A percentile compares a stretch with the other conserved stretches of the same genome.
Evolutionary conservation across 2,113 vertebrate species (phyloP).

Genomic region (Tychaedon coryphoeus): DNA sequence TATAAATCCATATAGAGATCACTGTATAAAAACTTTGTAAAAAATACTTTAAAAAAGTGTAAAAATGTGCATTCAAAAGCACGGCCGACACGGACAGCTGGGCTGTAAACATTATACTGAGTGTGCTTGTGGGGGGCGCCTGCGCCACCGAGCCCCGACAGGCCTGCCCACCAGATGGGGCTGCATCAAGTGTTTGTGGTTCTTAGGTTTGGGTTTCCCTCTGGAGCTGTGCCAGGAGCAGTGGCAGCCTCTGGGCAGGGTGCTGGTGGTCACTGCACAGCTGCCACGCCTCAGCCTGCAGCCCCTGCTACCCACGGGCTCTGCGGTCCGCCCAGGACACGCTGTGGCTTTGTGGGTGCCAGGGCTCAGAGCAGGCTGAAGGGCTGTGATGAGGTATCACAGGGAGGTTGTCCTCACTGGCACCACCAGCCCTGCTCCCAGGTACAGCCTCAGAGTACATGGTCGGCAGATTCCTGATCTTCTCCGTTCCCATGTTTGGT

Average conservation of each 20-base stretch:
- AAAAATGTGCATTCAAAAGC: slow-evolving; percentile 85
- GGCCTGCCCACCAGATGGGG: slow-evolving; percentile 66
- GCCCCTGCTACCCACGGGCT: not conserved
- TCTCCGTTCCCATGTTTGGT: slow-evolving; percentile 41
- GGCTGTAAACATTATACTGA: slow-evolving; percentile 91
- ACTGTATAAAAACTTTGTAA: slow-evolving; percentile 90
- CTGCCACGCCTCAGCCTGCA: not conserved
- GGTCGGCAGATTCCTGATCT: slow-evolving; percentile 44
- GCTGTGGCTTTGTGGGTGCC: not conserved
- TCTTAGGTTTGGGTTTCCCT: slow-evolving; percentile 35
- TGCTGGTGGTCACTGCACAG: accelerated
- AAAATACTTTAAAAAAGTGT: slow-evolving; percentile 84
- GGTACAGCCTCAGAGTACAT: slow-evolving; percentile 25
- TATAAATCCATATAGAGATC: slow-evolving; percentile 92
- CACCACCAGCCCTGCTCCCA: not conserved
- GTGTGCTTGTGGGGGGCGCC: slow-evolving; percentile 93
- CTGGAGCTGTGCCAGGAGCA: not conserved
- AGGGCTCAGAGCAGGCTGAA: not conserved
- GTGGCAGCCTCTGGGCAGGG: not conserved
- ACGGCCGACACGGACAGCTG: slow-evolving; percentile 83
- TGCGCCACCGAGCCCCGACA: slow-evolving; percentile 82
- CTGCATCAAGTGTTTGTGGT: slow-evolving; percentile 63
- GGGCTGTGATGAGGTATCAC: not conserved
- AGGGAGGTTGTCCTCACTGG: not conserved
- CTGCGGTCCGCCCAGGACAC: not conserved